These are phyloP conservation scores for Orbicella faveolata DNA, from an alignment of 64 coral and sea anemone species.

Conservation along the genomic window DNA sequence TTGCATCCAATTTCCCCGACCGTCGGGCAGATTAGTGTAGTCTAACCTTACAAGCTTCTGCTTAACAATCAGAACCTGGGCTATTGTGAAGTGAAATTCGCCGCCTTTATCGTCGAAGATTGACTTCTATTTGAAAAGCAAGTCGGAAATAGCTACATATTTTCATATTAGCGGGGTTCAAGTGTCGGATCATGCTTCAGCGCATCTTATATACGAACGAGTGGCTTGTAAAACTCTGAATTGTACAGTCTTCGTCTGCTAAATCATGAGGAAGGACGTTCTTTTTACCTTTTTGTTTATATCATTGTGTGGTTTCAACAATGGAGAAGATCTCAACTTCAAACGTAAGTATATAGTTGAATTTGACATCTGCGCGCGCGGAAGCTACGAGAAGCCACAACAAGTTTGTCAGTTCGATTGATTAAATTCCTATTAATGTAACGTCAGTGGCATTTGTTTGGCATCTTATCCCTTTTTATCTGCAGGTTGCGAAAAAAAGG, in stretches of 20 bases:
- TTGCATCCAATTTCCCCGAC: neutral
- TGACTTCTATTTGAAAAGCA: neutral
- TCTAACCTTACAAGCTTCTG: neutral
- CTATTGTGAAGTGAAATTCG: neutral
- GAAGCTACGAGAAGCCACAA: neutral
- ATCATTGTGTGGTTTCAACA: constrained; percentile 5
- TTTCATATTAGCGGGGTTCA: neutral
- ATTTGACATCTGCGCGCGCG: neutral
- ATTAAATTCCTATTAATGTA: neutral
- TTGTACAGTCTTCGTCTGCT: neutral
- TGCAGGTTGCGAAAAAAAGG: neutral
- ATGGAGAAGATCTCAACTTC: constrained; percentile 14
- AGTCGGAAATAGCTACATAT: neutral
- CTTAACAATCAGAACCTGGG: neutral
- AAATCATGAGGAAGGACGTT: neutral
- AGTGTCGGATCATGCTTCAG: constrained; percentile 11
- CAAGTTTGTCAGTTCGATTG: neutral
- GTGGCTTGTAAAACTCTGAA: neutral
- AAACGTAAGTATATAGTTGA: constrained; percentile 3
- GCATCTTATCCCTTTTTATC: neutral
- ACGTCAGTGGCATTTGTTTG: neutral
- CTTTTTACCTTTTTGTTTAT: constrained; percentile 1
- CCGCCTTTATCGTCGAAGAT: neutral
- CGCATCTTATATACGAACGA: neutral
- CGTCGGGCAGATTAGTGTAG: neutral